Percentiles rank a stretch among this genome's conserved stretches.
Conservation (phyloP, 2,797 vertebrate genomes). For the Anguilla obscura region DNA sequence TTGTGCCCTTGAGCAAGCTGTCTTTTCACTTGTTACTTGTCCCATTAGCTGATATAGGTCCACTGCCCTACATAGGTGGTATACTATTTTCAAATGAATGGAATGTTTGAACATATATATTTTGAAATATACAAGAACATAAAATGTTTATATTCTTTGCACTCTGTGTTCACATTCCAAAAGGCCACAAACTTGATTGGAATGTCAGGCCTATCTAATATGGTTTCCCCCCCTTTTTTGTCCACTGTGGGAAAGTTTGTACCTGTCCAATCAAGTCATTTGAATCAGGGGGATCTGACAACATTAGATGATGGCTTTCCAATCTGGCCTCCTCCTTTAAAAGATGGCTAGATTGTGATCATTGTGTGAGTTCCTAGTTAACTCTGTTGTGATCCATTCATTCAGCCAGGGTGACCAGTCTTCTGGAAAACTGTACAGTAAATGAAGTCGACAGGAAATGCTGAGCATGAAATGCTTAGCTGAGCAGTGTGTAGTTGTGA, state of each 20-base stretch:
- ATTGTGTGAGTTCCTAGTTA: neutral
- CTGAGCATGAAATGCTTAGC: neutral
- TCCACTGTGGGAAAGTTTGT: neutral
- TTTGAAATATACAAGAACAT: neutral
- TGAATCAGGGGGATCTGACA: neutral
- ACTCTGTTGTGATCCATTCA: neutral
- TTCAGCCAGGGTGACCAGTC: neutral
- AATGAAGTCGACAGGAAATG: neutral
- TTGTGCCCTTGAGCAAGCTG: neutral
- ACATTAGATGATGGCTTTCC: neutral
- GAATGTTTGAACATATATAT: neutral
- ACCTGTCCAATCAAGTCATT: neutral
- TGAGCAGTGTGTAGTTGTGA: neutral
- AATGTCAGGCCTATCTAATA: neutral
- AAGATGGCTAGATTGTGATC: neutral
- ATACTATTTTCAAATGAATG: neutral
- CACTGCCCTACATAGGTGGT: neutral
- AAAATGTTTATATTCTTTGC: neutral
- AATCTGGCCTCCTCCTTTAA: neutral
- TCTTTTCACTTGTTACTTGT: neutral
- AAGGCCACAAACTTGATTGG: neutral
- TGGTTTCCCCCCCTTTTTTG: neutral
- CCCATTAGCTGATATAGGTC: neutral
- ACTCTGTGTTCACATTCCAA: neutral
- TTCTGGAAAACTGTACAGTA: neutral